phyloP scores from a whole-genome alignment of 2,797 vertebrate genomes.

The Notamacropus eugenii region DNA sequence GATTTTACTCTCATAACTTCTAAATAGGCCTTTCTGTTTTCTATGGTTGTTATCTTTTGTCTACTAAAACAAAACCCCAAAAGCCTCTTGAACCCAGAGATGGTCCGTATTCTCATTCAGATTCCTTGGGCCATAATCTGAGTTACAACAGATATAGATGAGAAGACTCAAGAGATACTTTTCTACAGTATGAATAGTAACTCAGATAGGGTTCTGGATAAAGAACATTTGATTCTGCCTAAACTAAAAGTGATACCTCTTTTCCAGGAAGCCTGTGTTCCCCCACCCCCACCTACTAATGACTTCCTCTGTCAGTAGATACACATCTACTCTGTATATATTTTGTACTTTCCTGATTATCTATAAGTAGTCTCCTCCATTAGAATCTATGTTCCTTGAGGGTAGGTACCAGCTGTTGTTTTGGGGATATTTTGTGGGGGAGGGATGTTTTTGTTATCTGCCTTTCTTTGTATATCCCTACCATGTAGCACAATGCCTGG shows the following conservation, averaged over 20 bases:
- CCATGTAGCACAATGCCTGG: not conserved
- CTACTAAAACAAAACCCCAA: not conserved
- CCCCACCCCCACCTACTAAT: not conserved
- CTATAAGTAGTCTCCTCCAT: no score
- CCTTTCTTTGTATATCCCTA: not conserved
- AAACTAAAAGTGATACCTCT: not conserved
- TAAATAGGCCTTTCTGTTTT: not conserved
- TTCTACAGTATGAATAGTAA: not conserved
- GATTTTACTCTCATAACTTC: not conserved
- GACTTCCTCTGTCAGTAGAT: not conserved
- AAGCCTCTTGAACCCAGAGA: not conserved
- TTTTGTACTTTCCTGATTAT: not conserved
- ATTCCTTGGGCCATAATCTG: not conserved
- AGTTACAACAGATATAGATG: not conserved
- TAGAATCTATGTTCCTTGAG: not conserved
- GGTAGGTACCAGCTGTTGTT: not conserved
- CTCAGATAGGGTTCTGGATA: not conserved
- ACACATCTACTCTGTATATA: not conserved
- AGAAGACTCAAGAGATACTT: not conserved
- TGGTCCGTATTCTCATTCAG: not conserved
- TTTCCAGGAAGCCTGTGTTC: not conserved
- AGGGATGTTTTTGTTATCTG: not conserved
- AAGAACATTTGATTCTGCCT: not conserved
- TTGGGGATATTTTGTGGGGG: not conserved
- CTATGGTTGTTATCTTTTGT: not conserved